Percentiles rank a stretch among this genome's conserved stretches.
Conservation (phyloP, 2,888 invertebrate species). For the Caenorhabditis macrosperma region DNA sequence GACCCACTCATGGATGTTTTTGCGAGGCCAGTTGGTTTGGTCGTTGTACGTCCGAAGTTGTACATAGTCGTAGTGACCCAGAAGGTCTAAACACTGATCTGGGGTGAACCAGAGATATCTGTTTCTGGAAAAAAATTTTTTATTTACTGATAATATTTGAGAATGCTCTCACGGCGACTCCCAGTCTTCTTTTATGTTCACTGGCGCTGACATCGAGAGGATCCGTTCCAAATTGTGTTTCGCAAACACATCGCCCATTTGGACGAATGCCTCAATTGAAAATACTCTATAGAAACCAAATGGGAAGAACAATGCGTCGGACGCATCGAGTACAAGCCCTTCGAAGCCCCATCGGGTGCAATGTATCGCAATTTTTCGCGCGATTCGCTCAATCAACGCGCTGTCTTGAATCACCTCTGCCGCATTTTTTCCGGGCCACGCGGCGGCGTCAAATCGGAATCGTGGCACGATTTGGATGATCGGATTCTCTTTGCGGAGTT, state of each 20-base stretch:
- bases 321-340: slow-evolving; percentile 4
- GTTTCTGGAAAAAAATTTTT: background rate
- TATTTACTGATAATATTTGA: no score
- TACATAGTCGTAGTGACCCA: background rate
- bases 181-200: background rate
- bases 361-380: background rate
- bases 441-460: slow-evolving; percentile 87
- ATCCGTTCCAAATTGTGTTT: background rate
- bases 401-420: slow-evolving; percentile 85
- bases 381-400: background rate
- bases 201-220: background rate
- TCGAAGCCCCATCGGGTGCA: background rate
- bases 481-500: slow-evolving; percentile 67
- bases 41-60: slow-evolving; percentile 21
- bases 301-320: background rate
- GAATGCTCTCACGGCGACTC: background rate
- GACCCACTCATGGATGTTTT: background rate
- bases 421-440: slow-evolving; percentile 87
- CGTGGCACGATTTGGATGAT: slow-evolving; percentile 85
- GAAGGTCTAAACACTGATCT: background rate
- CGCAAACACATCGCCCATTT: background rate
- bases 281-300: no score
- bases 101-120: background rate
- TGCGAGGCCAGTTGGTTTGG: background rate
- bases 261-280: background rate